Conservation (phyloP, 2,888 invertebrate genomes). For the Labia minor region DNA sequence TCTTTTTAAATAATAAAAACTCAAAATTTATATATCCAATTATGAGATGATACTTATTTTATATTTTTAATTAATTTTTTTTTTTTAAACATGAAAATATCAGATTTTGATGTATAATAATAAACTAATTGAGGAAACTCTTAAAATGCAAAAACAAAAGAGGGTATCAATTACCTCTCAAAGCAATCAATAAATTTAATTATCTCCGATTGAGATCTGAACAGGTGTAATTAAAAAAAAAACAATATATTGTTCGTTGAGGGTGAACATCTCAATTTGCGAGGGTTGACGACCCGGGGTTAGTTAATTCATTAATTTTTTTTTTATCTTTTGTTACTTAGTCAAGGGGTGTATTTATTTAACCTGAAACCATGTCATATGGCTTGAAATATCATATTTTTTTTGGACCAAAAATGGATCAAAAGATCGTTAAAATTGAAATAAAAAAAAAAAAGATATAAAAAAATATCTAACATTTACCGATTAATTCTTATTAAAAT, state of each 20-base stretch:
- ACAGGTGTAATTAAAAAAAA: constrained; percentile 9
- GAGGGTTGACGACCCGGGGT: neutral
- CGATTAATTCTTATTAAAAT: no score
- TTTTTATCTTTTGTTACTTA: neutral
- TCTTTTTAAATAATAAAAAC: no score
- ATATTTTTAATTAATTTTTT: no score
- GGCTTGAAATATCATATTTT: neutral
- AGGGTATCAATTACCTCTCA: neutral
- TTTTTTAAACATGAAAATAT: neutral
- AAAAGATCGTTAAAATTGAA: neutral
- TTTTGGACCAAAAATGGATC: neutral
- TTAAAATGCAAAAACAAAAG: neutral
- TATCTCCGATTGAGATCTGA: constrained; percentile 1
- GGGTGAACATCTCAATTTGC: neutral
- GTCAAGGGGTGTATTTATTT: neutral
- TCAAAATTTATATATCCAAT: no score
- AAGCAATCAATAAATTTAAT: neutral
- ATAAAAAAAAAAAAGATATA: no score
- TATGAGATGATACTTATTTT: no score
- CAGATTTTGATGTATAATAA: neutral
- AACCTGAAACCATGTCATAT: neutral
- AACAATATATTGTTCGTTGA: neutral
- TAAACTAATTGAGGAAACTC: neutral
- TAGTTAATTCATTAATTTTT: neutral
- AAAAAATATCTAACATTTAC: no score